Evolutionary conservation across 2,888 invertebrate species (phyloP), one percentile per base, ranked within the genome.

Genomic region (Macaria liturata): DNA sequence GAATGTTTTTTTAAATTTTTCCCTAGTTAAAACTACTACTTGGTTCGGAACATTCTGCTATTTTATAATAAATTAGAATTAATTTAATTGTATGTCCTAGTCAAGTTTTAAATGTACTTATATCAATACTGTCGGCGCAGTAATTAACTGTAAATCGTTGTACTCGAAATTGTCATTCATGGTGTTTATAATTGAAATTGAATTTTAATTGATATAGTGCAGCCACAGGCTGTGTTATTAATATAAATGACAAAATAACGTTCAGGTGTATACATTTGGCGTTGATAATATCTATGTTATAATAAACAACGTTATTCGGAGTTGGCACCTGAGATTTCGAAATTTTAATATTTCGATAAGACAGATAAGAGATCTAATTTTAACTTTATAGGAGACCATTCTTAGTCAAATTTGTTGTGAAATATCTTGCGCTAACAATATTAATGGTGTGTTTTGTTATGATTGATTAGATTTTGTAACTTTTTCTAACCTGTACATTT

Each of bases 261-360:
- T 45, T 34, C 46, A 46, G 49, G 49, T 44, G 45, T 46, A 51
- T 55, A 40, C 46, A 46, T 32, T 52, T 34, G 47, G 40, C 30
- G 62, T 65, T 34, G 51, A 49, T 52, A 52, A 6, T 8, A 51
- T 59, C 48, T 45, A 6, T 55, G 50, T 45, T 60, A 61, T 65
- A 68, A 64, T 70, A 70, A 72, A 71, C 72, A 71, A 71, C 65
- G 65, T 68, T 68, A 64, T 62, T 63, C 67, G 63, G 62, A 69
- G 64, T 69, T 75, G 72, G 68, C 74, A 77, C 67, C 66, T 75
- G 75, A 73, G 62, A 70, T 75, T 69, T 52, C 60, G 59, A 66
- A 67, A 69, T 69, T 51, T 20, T 20, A 31, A 71, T 72, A 65
- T 58, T 61, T 5, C 53, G 64, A 69, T 70, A 67, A 65, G 54